Evolutionary conservation across 2,113 vertebrate species (phyloP), one percentile per base, ranked within the genome.

Genomic region (Anarhynchus alexandrinus): DNA sequence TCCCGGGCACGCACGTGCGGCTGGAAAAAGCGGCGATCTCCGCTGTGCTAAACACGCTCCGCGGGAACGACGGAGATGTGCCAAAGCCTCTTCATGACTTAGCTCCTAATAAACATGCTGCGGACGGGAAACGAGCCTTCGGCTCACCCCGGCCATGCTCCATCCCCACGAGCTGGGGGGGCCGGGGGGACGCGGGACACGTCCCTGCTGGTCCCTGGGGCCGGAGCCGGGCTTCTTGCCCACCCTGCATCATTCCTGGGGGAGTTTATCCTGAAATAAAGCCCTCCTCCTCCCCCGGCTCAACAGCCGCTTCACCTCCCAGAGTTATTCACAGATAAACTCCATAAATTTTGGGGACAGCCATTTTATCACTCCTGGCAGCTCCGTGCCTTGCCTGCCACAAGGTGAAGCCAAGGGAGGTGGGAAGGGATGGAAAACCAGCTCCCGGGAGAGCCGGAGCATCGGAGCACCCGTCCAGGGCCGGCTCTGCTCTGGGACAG

Each of bases 261-360:
- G 59, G 55, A 73, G 45, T 42, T 88, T 78, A 91, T 92, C 45
- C 88, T 0, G 1, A 86, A 92, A 66, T 61, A 71, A 92, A 95
- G 30, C 51, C 57, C 61, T 88, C n/a, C 15, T 89, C 61, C 73
- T 93, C 12, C 27, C 49, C 26, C 0, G 3, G 61, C 89, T 95
- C 69, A 61, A 91, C 2, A 11, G 59, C 69, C 3, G 27, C 91
- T 89, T 96, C 95, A 96, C 96, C 96, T 96, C 95, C 52, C n/a
- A 65, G 94, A 93, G 94, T 97, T 97, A 97, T 76, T 96, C 96
- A 96, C 94, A 94, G 96, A 94, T 96, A 93, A 97, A 97, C 95
- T 91, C 96, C 89, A 97, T 97, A 94, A 96, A 96, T 97, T 96
- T 93, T 94, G 94, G 95, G 94, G 91, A 96, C 95, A 94, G 95